Conservation (phyloP, 2,888 invertebrate species). For the Pinctada fucata region DNA sequence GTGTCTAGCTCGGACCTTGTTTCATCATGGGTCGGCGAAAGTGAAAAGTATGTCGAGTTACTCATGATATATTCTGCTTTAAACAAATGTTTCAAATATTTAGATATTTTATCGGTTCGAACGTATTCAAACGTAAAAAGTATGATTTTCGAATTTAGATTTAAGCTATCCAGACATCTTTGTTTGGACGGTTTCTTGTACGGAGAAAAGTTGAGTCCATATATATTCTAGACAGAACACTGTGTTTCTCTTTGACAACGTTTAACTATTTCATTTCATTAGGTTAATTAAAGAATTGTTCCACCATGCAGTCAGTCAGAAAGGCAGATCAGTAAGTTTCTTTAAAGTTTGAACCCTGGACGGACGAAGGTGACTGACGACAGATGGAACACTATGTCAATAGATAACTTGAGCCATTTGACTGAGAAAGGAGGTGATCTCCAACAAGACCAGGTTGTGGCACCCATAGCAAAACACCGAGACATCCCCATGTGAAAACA, state of each 20-base stretch:
- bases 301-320: constrained; percentile 71
- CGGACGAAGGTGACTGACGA: no score
- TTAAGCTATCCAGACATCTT: no score
- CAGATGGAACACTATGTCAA: not conserved
- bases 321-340: constrained; percentile 72
- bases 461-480: no score
- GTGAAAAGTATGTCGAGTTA: constrained; percentile 79
- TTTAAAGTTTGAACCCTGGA: not conserved
- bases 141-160: no score
- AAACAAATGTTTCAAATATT: not conserved
- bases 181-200: constrained; percentile 15
- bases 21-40: constrained; percentile 80
- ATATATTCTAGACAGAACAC: no score
- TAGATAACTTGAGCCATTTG: not conserved
- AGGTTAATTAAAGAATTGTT: constrained; percentile 77
- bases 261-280: not conserved
- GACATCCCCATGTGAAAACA: no score
- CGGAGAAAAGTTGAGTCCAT: no score
- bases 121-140: no score
- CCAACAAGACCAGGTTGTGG: no score
- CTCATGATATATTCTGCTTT: not conserved
- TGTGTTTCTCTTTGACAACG: no score
- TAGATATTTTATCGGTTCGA: no score
- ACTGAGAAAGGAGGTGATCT: not conserved
- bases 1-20: constrained; percentile 80